These are phyloP conservation scores for Scytalopus superciliaris DNA, from an alignment of 2,113 vertebrate genomes.

Conservation along the genomic window DNA sequence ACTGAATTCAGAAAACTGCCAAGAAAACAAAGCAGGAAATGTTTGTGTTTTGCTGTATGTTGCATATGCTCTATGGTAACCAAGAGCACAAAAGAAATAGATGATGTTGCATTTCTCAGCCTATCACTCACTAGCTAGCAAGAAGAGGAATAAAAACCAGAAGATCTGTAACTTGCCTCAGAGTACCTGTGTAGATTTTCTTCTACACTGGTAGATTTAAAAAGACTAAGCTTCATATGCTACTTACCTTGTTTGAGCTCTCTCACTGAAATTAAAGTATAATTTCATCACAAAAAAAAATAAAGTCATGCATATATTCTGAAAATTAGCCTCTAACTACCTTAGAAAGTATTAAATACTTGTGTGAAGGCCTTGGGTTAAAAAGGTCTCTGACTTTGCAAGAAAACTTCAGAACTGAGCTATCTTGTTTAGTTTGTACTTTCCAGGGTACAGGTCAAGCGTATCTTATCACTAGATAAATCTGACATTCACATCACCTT, in stretches of 20 bases:
- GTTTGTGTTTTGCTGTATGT: slow-evolving; percentile 47
- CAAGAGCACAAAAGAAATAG: slow-evolving; percentile 59
- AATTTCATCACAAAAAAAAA: background rate
- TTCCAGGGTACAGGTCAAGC: background rate
- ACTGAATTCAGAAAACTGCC: slow-evolving; percentile 50
- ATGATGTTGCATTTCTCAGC: slow-evolving; percentile 49
- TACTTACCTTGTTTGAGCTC: background rate
- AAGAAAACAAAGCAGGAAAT: slow-evolving; percentile 55
- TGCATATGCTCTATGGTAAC: slow-evolving; percentile 46
- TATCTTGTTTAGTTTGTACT: background rate
- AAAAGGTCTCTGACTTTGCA: background rate
- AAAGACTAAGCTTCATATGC: background rate
- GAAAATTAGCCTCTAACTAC: background rate
- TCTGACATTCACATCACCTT: background rate
- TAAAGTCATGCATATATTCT: background rate
- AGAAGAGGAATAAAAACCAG: slow-evolving; percentile 14
- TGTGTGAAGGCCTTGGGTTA: background rate
- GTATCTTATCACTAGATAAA: background rate
- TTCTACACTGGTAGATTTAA: background rate
- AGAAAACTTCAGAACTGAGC: background rate
- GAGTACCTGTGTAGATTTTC: background rate
- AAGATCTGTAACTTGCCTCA: background rate
- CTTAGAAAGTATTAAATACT: background rate
- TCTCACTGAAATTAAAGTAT: background rate
- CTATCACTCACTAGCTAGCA: slow-evolving; percentile 22